Conservation (phyloP, 2,797 vertebrate genomes). For the Bradypodion pumilum region DNA sequence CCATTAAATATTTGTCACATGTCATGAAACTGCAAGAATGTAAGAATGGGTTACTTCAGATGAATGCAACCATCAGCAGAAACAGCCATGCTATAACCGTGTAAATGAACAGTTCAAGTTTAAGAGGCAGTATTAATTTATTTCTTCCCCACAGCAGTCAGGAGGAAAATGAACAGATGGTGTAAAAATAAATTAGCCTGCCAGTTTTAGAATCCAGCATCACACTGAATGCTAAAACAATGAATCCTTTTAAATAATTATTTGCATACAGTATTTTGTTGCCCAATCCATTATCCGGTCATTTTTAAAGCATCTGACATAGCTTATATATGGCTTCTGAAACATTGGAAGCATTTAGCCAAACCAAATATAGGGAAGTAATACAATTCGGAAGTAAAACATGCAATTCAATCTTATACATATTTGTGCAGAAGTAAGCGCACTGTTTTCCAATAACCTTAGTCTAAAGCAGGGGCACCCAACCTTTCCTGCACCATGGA, state of each 20-base stretch:
- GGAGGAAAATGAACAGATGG: conserved; percentile 74
- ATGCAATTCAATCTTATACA: neutral
- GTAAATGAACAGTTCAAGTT: conserved; percentile 64
- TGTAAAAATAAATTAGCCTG: conserved; percentile 75
- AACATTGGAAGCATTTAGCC: neutral
- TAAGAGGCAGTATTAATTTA: conserved; percentile 72
- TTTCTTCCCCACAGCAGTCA: conserved; percentile 54
- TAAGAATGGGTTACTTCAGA: neutral
- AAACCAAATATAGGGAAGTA: neutral
- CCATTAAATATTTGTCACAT: too few species aligned
- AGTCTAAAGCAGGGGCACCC: too few species aligned
- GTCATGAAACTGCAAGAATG: neutral
- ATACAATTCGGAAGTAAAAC: neutral
- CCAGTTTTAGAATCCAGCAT: conserved; percentile 69
- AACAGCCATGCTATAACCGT: neutral
- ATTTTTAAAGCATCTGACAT: neutral
- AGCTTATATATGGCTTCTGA: neutral
- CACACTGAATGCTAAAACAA: conserved; percentile 74
- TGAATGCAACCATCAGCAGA: neutral
- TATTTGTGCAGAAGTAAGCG: neutral
- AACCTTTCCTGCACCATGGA: too few species aligned
- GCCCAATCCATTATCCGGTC: neutral
- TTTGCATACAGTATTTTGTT: neutral
- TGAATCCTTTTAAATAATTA: conserved; percentile 57
- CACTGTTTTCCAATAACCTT: neutral